Percentiles rank a stretch among this genome's conserved stretches.
Evolutionary conservation across 2,113 vertebrate species (phyloP).

Genomic region (Arothron firmamentum): DNA sequence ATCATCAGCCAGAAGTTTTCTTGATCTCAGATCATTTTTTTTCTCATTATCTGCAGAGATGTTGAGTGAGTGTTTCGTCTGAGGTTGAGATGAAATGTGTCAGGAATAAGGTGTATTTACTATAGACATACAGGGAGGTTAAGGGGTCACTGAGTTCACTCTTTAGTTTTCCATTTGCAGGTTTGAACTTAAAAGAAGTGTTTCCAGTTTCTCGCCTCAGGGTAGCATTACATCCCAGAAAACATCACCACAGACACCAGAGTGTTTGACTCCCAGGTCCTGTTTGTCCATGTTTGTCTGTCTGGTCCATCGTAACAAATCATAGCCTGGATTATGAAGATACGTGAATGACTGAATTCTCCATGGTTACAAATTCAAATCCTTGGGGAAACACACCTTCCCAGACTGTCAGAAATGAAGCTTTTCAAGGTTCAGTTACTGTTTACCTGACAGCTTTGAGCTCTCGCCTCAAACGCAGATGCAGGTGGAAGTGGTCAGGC

Average conservation of each 20-base stretch:
- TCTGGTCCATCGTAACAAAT: too few species aligned
- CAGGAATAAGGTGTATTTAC: constrained; percentile 21
- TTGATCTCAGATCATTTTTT: neutral
- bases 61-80: neutral
- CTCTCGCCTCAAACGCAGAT: constrained; percentile 32
- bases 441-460: constrained; percentile 34
- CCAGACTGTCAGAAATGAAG: constrained; percentile 8
- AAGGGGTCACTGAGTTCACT: constrained; percentile 29
- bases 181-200: constrained; percentile 22
- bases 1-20: constrained; percentile 16
- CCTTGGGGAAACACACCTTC: constrained; percentile 9
- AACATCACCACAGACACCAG: neutral
- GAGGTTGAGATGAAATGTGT: constrained; percentile 1
- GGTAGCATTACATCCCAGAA: neutral
- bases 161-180: constrained; percentile 29
- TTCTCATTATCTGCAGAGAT: neutral
- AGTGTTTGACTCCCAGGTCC: too few species aligned
- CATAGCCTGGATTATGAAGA: too few species aligned
- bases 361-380: neutral
- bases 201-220: constrained; percentile 31
- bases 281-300: too few species aligned
- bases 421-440: constrained; percentile 23
- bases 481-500: constrained; percentile 34
- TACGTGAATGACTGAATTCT: too few species aligned
- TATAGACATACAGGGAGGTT: constrained; percentile 4